Evolutionary conservation across 2,888 invertebrate genomes (phyloP), one percentile per base, ranked within the genome.

Genomic region (Caenorhabditis angaria): DNA sequence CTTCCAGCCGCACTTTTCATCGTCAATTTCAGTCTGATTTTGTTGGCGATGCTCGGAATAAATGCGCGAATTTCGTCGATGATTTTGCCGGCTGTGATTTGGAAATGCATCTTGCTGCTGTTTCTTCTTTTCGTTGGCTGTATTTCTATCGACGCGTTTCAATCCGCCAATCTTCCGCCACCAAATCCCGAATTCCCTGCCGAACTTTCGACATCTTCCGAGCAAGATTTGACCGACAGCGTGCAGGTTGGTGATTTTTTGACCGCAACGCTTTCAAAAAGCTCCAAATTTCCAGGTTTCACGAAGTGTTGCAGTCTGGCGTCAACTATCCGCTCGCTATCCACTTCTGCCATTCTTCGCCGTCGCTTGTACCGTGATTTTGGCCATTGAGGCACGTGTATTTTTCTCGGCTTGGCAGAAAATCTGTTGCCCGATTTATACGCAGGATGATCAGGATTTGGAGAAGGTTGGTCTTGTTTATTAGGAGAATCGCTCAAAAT

Each of bases 401-500:
- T 72, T 72, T 58, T 72, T 72, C 68, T 65, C 68, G 12, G 67
- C 72, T 25, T 72, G 72, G 72, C 72, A 72, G 28, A 67, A 72
- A 54, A 65, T 72, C n/a, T 72, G 72, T 53, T 71, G 71, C 61
- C 67, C 71, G 50, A 51, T 61, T 27, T 56, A 61, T 54, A 60
- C 41, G 35, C 56, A 61, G 25, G 71, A 67, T 48, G 71, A 67
- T 10, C 27, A 61, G 10, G 57, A 66, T 54, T 28, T 71, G 60
- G 71, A 71, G 27, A 71, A 71, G 57, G 71, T 71, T 4, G 35
- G 64, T 28, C 47, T n/a, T 29, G 32, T 8, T 10, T 32, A 10
- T 8, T 32, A 8, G 10, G 6, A 32, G 32, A 8, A 32, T 32
- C 6, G 32, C 10, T 32, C 6, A 10, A 32, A 32, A 32, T 32